These are phyloP conservation scores for Casuarius casuarius DNA, from an alignment of 2,113 vertebrate genomes.

Conservation along the genomic window DNA sequence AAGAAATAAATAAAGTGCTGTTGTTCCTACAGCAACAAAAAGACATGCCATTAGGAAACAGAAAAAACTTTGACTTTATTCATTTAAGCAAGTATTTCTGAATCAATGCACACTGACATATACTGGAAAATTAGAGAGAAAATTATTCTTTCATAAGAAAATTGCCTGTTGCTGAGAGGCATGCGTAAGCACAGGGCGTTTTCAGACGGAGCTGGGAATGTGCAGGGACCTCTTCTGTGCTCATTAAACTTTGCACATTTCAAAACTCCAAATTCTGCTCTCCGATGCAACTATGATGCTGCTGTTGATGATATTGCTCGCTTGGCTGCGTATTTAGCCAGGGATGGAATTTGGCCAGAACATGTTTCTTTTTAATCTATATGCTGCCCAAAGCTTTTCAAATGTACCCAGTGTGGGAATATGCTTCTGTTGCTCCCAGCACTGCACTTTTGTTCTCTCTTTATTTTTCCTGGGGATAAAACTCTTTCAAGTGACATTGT, in stretches of 20 bases:
- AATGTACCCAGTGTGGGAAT: background rate
- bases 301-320: background rate
- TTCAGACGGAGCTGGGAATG: background rate
- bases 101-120: background rate
- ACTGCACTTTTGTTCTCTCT: background rate
- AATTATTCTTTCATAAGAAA: background rate
- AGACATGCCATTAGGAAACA: background rate
- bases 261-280: background rate
- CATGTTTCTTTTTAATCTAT: background rate
- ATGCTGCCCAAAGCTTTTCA: background rate
- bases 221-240: background rate
- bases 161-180: background rate
- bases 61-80: background rate
- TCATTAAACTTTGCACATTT: background rate
- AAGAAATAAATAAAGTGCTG: constrained; percentile 97
- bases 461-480: background rate
- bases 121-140: background rate
- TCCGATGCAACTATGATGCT: background rate
- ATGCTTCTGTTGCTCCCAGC: background rate
- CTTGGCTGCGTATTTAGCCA: background rate
- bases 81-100: background rate
- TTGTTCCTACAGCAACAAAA: constrained; percentile 85
- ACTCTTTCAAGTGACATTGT: background rate
- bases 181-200: background rate
- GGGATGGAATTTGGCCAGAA: background rate